A percentile compares a stretch with the other conserved stretches of the same genome.
Evolutionary conservation across 2,113 vertebrate species (phyloP).

Genomic region (Melospiza georgiana): DNA sequence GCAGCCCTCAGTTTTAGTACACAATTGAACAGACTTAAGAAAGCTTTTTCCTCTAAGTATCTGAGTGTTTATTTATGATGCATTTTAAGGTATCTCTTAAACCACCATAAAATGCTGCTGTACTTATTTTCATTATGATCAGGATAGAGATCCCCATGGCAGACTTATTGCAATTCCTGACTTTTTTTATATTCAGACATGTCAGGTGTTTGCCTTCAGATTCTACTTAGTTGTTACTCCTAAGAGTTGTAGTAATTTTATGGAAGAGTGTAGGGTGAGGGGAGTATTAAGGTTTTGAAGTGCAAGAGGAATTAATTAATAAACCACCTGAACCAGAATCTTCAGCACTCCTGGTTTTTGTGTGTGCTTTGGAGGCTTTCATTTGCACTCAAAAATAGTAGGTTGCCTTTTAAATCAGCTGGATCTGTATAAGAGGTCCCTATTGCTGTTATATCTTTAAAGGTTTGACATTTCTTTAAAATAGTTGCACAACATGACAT

Average conservation of each 20-base stretch:
- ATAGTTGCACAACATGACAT: not conserved
- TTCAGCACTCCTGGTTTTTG: not conserved
- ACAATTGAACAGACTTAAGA: not conserved
- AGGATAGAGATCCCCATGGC: not conserved
- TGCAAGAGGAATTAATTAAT: not conserved
- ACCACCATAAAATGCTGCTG: not conserved
- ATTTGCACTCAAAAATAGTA: not conserved
- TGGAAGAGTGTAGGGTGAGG: not conserved
- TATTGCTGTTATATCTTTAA: not conserved
- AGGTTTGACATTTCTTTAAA: not conserved
- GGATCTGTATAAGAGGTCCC: not conserved
- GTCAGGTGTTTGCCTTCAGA: not conserved
- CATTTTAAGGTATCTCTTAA: not conserved
- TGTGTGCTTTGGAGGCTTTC: not conserved
- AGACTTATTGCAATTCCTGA: not conserved
- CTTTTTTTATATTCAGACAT: not conserved
- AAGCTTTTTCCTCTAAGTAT: not conserved
- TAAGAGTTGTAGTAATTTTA: not conserved
- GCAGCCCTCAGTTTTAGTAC: not conserved
- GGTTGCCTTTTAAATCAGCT: not conserved
- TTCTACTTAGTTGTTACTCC: not conserved
- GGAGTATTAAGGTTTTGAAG: not conserved
- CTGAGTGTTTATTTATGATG: not conserved
- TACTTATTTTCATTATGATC: not conserved
- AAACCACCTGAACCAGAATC: not conserved